Evolutionary conservation across 2,888 invertebrate genomes (phyloP).

Genomic region (Stenodema calcarata): DNA sequence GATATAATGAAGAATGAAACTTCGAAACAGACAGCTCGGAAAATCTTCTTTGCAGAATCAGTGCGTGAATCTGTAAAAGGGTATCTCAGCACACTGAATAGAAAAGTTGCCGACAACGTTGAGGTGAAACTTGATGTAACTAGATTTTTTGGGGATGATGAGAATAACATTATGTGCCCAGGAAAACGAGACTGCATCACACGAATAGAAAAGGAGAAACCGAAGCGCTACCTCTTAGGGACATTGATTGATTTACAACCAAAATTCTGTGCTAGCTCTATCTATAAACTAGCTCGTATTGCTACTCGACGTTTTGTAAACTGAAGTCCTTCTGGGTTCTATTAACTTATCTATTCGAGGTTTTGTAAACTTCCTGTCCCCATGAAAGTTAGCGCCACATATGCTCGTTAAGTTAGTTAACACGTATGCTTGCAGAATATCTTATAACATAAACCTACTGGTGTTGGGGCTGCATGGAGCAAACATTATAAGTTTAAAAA

Average conservation of each 20-base stretch:
- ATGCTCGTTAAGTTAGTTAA: no score
- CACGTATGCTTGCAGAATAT: background rate
- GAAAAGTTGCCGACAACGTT: background rate
- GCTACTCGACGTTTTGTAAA: conserved; percentile 2
- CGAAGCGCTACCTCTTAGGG: background rate
- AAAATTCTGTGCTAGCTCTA: conserved; percentile 10
- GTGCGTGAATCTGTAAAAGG: background rate
- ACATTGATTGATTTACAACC: background rate
- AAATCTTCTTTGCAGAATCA: conserved; percentile 1
- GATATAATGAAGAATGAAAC: background rate
- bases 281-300: conserved; percentile 5
- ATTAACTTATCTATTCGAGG: background rate
- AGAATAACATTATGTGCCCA: conserved; percentile 2
- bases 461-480: background rate
- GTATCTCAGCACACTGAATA: background rate
- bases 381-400: conserved; percentile 5
- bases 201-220: background rate
- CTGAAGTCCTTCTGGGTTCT: background rate
- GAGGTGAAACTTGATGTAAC: background rate
- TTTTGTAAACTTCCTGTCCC: background rate
- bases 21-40: background rate
- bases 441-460: conserved; percentile 23
- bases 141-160: conserved; percentile 15
- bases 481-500: background rate
- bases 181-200: background rate